Conservation (phyloP, 2,113 vertebrate species). For the Tor tambroides region DNA sequence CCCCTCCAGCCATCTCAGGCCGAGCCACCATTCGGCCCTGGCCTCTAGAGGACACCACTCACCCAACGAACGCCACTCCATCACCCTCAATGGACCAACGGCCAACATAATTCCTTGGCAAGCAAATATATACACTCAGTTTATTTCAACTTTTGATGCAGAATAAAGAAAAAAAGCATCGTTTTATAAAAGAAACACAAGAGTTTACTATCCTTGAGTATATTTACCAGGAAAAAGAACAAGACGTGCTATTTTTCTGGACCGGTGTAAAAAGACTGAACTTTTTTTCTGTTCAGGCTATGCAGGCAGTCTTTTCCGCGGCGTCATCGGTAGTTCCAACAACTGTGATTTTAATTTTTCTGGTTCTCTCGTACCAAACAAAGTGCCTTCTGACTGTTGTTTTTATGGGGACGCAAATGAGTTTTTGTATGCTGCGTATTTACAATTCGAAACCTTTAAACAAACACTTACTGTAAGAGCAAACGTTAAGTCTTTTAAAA, state of each 20-base stretch:
- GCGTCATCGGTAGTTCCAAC: constrained; percentile 80
- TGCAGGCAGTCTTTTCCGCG: constrained; percentile 75
- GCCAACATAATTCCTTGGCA: constrained; percentile 48
- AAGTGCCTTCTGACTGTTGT: constrained; percentile 92
- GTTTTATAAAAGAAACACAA: constrained; percentile 73
- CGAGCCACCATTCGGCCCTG: background rate
- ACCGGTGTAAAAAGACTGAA: constrained; percentile 18
- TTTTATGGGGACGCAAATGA: constrained; percentile 83
- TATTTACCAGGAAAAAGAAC: constrained; percentile 69
- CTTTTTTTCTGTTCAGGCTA: constrained; percentile 65
- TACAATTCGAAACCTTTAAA: constrained; percentile 80
- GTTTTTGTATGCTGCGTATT: constrained; percentile 87
- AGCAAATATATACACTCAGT: constrained; percentile 69
- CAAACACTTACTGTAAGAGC: constrained; percentile 78
- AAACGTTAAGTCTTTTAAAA: constrained; percentile 64
- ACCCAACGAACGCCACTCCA: background rate
- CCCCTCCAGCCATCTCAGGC: background rate
- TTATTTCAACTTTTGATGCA: constrained; percentile 63
- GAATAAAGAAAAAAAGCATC: constrained; percentile 70
- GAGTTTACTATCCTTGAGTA: constrained; percentile 74
- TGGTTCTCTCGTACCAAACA: constrained; percentile 76
- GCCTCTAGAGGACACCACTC: constrained; percentile 40
- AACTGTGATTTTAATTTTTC: constrained; percentile 80
- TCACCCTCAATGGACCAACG: constrained; percentile 47
- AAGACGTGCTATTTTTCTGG: constrained; percentile 41